A percentile compares a stretch with the other conserved stretches of the same genome.
phyloP scores from a whole-genome alignment of 2,888 invertebrate genomes.

The Drosophila acutilabella region DNA sequence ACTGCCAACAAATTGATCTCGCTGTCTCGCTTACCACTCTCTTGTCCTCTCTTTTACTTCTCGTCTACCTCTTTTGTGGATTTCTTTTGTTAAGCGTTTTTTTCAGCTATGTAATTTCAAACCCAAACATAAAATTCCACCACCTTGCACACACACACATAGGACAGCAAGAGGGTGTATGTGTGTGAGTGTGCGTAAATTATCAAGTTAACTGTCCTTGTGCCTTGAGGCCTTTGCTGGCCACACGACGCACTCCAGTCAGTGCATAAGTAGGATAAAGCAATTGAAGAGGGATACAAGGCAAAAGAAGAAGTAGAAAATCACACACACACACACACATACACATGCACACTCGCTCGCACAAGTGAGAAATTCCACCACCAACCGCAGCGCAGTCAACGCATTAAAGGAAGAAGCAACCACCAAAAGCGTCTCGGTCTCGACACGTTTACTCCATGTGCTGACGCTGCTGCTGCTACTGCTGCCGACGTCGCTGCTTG shows the following conservation, averaged over 20 bases:
- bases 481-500: neutral
- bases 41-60: conserved; percentile 2
- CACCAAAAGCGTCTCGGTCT: conserved; percentile 10
- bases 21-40: neutral
- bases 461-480: neutral
- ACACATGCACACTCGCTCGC: neutral
- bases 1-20: conserved; percentile 20
- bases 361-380: conserved; percentile 36
- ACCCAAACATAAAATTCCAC: conserved; percentile 64
- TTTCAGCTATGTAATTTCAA: conserved; percentile 54
- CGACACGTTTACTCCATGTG: conserved; percentile 14
- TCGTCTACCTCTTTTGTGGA: conserved; percentile 15
- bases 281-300: conserved; percentile 21
- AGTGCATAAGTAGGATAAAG: conserved; percentile 34
- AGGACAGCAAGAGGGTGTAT: conserved; percentile 1
- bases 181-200: conserved; percentile 45
- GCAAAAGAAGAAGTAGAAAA: conserved; percentile 21
- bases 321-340: conserved; percentile 21
- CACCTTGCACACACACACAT: conserved; percentile 50
- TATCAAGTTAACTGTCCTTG: conserved; percentile 49
- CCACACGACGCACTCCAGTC: conserved; percentile 21
- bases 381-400: conserved; percentile 15
- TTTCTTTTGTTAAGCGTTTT: conserved; percentile 24
- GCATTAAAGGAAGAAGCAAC: conserved; percentile 19
- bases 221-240: conserved; percentile 23